phyloP scores from a whole-genome alignment of 2,888 invertebrate genomes.

The Ochropleura plecta region DNA sequence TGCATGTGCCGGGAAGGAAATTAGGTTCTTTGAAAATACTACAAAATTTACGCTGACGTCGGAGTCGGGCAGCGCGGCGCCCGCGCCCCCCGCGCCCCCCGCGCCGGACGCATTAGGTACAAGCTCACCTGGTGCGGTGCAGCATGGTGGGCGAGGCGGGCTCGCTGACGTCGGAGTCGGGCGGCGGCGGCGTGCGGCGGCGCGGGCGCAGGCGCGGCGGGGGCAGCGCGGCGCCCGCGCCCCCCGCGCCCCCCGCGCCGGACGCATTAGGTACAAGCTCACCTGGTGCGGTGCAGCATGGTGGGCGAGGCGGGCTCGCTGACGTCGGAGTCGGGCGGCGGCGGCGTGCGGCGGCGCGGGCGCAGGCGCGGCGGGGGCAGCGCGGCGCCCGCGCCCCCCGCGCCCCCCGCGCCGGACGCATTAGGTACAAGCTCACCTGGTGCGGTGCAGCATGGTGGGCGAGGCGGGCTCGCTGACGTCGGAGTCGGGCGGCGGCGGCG shows the following conservation, averaged over 20 bases:
- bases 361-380: constrained; percentile 32
- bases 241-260: too few species aligned
- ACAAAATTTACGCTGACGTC: too few species aligned
- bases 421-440: background rate
- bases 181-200: constrained; percentile 5
- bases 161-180: constrained; percentile 50
- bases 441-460: constrained; percentile 66
- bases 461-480: constrained; percentile 53
- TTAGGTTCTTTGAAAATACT: too few species aligned
- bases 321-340: constrained; percentile 72
- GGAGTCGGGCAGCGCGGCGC: too few species aligned
- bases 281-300: constrained; percentile 76
- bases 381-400: background rate
- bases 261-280: background rate
- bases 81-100: too few species aligned
- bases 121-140: constrained; percentile 74
- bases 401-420: too few species aligned
- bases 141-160: constrained; percentile 83
- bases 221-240: too few species aligned
- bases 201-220: constrained; percentile 46
- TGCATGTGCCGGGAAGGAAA: too few species aligned
- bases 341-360: constrained; percentile 44
- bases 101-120: too few species aligned
- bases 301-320: constrained; percentile 87
- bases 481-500: constrained; percentile 48